Percentiles rank a stretch among this genome's conserved stretches.
Evolutionary conservation across 1,140 invertebrate species (phyloP).

Genomic region (Hycleus phaleratus): DNA sequence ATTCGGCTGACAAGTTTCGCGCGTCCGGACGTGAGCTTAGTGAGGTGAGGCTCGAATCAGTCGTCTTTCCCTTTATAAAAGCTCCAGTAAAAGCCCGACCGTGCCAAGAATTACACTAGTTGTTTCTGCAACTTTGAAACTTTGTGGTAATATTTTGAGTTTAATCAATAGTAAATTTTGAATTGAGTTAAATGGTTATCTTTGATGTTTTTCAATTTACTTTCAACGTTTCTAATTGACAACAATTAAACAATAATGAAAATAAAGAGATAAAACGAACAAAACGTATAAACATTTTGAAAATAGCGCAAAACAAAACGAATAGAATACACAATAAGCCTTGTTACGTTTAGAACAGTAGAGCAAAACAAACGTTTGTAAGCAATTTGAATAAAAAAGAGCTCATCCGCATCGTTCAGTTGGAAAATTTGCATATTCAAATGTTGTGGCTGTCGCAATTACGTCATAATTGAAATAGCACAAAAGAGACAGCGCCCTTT

Average conservation of each 20-base stretch:
- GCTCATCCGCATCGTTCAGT: slow-evolving; percentile 13
- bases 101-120: slow-evolving; percentile 24
- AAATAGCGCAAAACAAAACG: slow-evolving; percentile 1
- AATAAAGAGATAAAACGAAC: no score
- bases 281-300: background rate
- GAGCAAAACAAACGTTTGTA: slow-evolving; percentile 30
- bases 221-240: no score
- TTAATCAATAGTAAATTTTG: no score
- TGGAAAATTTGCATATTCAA: slow-evolving; percentile 31
- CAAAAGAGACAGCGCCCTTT: slow-evolving; percentile 25
- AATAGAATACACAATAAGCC: slow-evolving; percentile 15
- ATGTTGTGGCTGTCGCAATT: slow-evolving; percentile 30
- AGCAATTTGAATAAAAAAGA: slow-evolving; percentile 31
- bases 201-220: no score
- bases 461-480: slow-evolving; percentile 33
- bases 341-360: slow-evolving; percentile 20
- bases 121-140: slow-evolving; percentile 1
- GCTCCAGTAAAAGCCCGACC: slow-evolving; percentile 20
- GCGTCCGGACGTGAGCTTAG: slow-evolving; percentile 25
- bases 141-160: no score
- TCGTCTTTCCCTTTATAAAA: slow-evolving; percentile 12
- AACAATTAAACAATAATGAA: no score
- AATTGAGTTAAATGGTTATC: no score
- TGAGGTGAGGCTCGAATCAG: slow-evolving; percentile 14
- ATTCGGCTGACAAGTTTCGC: slow-evolving; percentile 24